phyloP scores from a whole-genome alignment of 2,888 invertebrate genomes.

The Netelia fuscicornis region DNA sequence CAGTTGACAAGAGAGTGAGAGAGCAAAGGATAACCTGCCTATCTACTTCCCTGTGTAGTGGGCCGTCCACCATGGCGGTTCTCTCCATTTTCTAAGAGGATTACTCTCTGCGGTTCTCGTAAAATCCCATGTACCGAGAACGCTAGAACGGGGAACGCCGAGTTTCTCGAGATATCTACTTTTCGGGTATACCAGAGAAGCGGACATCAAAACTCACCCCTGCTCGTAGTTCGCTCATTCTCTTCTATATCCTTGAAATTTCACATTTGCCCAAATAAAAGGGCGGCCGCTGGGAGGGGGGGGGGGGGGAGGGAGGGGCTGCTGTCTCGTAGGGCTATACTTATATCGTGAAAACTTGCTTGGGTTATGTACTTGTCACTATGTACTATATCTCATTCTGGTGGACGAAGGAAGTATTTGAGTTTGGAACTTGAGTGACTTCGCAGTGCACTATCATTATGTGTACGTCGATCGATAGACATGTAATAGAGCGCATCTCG shows the following conservation, averaged over 20 bases:
- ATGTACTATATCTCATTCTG: too few species aligned
- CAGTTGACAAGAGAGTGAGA: slow-evolving; percentile 9
- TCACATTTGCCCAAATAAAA: slow-evolving; percentile 24
- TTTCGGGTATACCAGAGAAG: slow-evolving; percentile 16
- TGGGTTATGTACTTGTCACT: not conserved
- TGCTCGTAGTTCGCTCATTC: slow-evolving; percentile 36
- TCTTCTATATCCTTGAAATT: slow-evolving; percentile 24
- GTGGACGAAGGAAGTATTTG: too few species aligned
- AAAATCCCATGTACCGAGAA: slow-evolving; percentile 75
- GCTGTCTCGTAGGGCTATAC: slow-evolving; percentile 23
- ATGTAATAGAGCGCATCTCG: too few species aligned
- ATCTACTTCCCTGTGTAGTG: slow-evolving; percentile 52
- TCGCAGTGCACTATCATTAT: too few species aligned
- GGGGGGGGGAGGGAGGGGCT: slow-evolving; percentile 53
- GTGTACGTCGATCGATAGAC: too few species aligned
- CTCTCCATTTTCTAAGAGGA: slow-evolving; percentile 77
- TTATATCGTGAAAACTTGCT: slow-evolving; percentile 17
- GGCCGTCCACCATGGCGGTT: slow-evolving; percentile 67
- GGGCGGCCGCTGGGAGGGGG: slow-evolving; percentile 34
- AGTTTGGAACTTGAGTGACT: too few species aligned
- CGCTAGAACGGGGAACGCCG: slow-evolving; percentile 69
- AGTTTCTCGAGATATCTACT: slow-evolving; percentile 63
- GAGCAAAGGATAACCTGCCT: slow-evolving; percentile 52
- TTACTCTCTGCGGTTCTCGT: slow-evolving; percentile 77
- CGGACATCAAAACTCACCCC: slow-evolving; percentile 61